Conservation (phyloP, 1,140 invertebrate genomes). For the Caerostris darwini region DNA sequence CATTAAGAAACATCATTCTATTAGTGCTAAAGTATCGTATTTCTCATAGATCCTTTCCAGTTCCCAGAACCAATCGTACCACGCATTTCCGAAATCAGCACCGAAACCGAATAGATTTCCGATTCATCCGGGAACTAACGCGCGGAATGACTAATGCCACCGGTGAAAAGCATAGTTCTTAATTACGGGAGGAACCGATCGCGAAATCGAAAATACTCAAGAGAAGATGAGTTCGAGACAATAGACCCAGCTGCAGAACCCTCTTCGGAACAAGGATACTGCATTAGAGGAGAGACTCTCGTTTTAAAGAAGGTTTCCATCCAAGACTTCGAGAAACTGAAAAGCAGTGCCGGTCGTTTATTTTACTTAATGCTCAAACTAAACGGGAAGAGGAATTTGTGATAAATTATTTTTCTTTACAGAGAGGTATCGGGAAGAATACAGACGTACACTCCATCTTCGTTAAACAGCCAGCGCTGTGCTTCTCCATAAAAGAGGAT, state of each 20-base stretch:
- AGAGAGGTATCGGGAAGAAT: background rate
- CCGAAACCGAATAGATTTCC: no score
- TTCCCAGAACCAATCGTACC: no score
- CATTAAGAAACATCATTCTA: no score
- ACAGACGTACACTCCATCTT: no score
- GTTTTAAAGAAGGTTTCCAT: slow-evolving; percentile 63
- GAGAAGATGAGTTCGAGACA: background rate
- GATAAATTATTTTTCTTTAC: background rate
- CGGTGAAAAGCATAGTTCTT: slow-evolving; percentile 3
- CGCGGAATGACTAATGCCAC: background rate
- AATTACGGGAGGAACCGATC: background rate
- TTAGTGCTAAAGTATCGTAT: no score
- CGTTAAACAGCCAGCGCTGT: no score
- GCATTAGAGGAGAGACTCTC: slow-evolving; percentile 8
- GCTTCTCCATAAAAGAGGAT: no score
- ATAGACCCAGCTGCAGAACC: background rate
- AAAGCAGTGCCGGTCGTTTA: slow-evolving; percentile 30
- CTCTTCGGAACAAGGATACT: slow-evolving; percentile 34
- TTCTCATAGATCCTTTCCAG: no score
- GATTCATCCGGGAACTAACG: background rate
- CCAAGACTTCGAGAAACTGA: slow-evolving; percentile 7
- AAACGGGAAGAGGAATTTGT: background rate
- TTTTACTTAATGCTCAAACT: slow-evolving; percentile 33
- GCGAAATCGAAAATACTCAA: background rate
- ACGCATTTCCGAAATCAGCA: no score